Conservation (phyloP, 1,140 invertebrate genomes). For the Archegozetes longisetosus region DNA sequence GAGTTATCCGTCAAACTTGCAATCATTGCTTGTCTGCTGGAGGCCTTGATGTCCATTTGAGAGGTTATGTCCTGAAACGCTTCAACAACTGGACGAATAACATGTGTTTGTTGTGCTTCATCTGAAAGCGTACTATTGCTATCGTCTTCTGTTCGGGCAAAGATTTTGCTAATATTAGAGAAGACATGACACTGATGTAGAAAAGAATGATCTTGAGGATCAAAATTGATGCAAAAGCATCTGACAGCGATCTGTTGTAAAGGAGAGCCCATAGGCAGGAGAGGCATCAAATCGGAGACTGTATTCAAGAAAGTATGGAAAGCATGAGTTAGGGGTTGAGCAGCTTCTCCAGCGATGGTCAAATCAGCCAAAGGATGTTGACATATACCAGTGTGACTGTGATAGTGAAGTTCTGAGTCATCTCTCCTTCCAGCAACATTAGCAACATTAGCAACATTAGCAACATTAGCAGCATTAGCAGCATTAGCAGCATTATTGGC, state of each 20-base stretch:
- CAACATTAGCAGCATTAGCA: not conserved
- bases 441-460: not conserved
- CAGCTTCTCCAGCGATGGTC: conserved; percentile 57
- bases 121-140: not conserved
- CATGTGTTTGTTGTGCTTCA: not conserved
- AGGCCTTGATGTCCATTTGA: conserved; percentile 63
- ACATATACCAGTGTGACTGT: conserved; percentile 36
- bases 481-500: not conserved
- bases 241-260: conserved; percentile 78
- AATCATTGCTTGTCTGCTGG: conserved; percentile 81
- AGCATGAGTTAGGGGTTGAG: conserved; percentile 55
- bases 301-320: conserved; percentile 80
- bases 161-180: conserved; percentile 86
- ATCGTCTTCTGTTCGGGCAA: conserved; percentile 55
- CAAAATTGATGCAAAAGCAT: conserved; percentile 81
- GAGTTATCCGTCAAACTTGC: conserved; percentile 78
- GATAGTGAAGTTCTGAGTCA: not conserved
- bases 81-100: not conserved
- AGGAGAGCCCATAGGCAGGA: conserved; percentile 65
- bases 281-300: conserved; percentile 78
- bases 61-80: conserved; percentile 47
- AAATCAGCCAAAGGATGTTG: conserved; percentile 69
- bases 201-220: conserved; percentile 72
- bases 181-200: conserved; percentile 85
- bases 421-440: conserved; percentile 20